Base-by-base conservation (phyloP, 2,113 vertebrate species). In the Sardina pilchardus region DNA sequence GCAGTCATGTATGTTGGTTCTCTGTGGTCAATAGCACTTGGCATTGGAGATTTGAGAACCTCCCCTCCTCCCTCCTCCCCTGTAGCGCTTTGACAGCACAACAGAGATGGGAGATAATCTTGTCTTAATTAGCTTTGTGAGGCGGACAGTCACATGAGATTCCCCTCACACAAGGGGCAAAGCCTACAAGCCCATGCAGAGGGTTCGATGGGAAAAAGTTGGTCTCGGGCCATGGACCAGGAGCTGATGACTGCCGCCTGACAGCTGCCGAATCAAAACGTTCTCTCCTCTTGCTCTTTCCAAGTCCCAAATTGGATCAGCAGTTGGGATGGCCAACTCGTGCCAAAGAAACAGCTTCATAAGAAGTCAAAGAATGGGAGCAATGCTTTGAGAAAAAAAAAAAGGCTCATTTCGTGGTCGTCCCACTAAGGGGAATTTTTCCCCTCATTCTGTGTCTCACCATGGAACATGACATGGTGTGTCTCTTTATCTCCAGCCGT, bases 51-150 rank as follows among this genome's bases (percentile, higher is more conserved):
- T 7, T n/a, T 67, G 48, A 17, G 47, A n/a, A 12, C n/a, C 53
- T 53, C 81, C 19, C 30, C 21, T 48, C 56, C 45, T 82, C 26
- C 39, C 36, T 63, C 80, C 17, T 71, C 50, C n/a, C 12, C 42
- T 82, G 43, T 87, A 85, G 50, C 19, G 63, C 63, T 84, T 84
- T 42, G 48, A 42, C 30, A 78, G 53, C 83, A 14, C 67, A 16
- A 82, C 8, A 63, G 53, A 86, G 56, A 90, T 67, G 53, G 24
- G 86, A 47, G 53, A 86, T 86, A 67, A 87, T 83, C 85, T 88
- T 85, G 86, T 44, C 80, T 86, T 85, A 87, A 87, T 85, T 86
- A 84, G 44, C 86, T 87, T 87, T 86, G 86, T 50, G 88, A 87
- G 56, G 56, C 85, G 85, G 75, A 56, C 81, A 86, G 50, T 82